Base-by-base conservation (phyloP, 2,888 invertebrate genomes). In the Pterostichus niger region DNA sequence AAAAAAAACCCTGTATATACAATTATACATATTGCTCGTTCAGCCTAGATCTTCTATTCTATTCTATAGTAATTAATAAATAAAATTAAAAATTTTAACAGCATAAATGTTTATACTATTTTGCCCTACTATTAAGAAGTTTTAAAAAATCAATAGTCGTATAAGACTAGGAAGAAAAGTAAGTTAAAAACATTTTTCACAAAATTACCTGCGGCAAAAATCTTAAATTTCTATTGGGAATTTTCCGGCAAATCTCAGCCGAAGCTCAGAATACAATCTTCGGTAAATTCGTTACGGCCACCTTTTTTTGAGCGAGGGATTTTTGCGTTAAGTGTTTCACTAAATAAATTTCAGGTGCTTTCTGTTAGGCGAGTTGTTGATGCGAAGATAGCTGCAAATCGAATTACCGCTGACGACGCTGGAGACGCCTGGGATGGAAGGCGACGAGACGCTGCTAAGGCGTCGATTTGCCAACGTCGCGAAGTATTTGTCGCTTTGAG, bases 301-400 rank as follows among this genome's bases (percentile, higher is more conserved):
- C 71, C 31, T 73, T 64, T 64, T 73, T 73, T 46, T 24, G 10
- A 17, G 24, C 24, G 24, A 73, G 46, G 31, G 24, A 73, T 64
- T 64, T 64, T 13, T 15, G 73, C 17, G 46, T 46, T 73, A 46
- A 73, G 73, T 73, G 73, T 73, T 73, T 46, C 31, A 31, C 73
- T 73, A 73, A 73, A 73, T 73, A 73, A 49, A 73, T 73, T 73
- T 73, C 73, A 46, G 24, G 35, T 31, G 49, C 73, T 73, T 49
- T 46, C 73, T 73, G 46, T 64, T 64, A 64, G 35, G n/a, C 44
- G 15, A 40, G 68, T 15, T 68, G 73, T 73, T 73, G 73, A 73
- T 49, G 73, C 73, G 73, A 49, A 49, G 46, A 73, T 73, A 73
- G 73, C 73, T 73, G n/a, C n/a, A 44, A 73, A 73, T 73, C 24